These are phyloP conservation scores for Lasioglossum oenotherae DNA, from an alignment of 2,888 invertebrate genomes.

Conservation along the genomic window DNA sequence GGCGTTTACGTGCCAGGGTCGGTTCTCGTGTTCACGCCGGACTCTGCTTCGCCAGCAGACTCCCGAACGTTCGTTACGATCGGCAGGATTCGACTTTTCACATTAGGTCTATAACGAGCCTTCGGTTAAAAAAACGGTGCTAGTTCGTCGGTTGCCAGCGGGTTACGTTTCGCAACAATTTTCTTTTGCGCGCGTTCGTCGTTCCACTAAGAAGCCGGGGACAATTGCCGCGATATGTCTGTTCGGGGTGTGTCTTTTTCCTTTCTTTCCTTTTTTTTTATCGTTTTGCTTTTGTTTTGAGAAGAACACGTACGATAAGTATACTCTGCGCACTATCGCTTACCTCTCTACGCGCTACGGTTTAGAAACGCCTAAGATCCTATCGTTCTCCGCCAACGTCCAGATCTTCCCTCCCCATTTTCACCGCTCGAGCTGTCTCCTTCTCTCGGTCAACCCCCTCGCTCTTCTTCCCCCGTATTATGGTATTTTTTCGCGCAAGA, in stretches of 20 bases:
- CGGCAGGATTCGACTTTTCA: slow-evolving; percentile 48
- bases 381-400: slow-evolving; percentile 1
- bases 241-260: slow-evolving; percentile 76
- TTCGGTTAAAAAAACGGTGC: slow-evolving; percentile 62
- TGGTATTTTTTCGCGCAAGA: slow-evolving; percentile 32
- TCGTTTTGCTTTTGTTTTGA: slow-evolving; percentile 14
- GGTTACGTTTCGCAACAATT: slow-evolving; percentile 28
- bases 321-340: slow-evolving; percentile 39
- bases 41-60: background rate
- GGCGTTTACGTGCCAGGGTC: slow-evolving; percentile 8
- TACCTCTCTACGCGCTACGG: slow-evolving; percentile 35
- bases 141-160: slow-evolving; percentile 31
- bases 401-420: background rate
- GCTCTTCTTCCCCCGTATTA: background rate
- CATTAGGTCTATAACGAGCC: slow-evolving; percentile 51
- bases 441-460: background rate
- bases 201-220: slow-evolving; percentile 76
- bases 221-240: slow-evolving; percentile 81
- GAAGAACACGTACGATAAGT: slow-evolving; percentile 66
- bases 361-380: slow-evolving; percentile 42
- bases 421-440: background rate
- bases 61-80: slow-evolving; percentile 28
- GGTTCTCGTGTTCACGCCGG: background rate
- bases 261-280: background rate
- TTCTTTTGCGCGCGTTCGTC: slow-evolving; percentile 21